Evolutionary conservation across 92 coral and sea anemone species (phyloP).

Genomic region (Phymanthus crucifer): DNA sequence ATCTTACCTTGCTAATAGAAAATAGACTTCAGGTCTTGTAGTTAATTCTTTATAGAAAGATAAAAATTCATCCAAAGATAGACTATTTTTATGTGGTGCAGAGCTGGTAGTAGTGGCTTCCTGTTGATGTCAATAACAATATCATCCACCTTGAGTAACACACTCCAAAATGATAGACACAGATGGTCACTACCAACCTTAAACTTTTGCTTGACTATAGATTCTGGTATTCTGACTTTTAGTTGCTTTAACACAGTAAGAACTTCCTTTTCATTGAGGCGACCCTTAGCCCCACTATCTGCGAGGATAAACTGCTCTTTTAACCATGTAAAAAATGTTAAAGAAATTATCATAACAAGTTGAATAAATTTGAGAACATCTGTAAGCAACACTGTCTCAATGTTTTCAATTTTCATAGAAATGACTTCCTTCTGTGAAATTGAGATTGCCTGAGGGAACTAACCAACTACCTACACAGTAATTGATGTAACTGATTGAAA

Average conservation of each 20-base stretch:
- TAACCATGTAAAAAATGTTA: slow-evolving; percentile 73
- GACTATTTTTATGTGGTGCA: slow-evolving; percentile 84
- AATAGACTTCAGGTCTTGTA: slow-evolving; percentile 96
- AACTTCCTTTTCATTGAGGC: slow-evolving; percentile 86
- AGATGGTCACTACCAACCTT: slow-evolving; percentile 61
- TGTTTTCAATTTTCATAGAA: too few relatives aligned
- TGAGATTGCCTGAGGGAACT: too few relatives aligned
- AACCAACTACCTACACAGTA: too few relatives aligned
- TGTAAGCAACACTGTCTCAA: too few relatives aligned
- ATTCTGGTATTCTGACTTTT: slow-evolving; percentile 80
- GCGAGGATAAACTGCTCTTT: slow-evolving; percentile 93
- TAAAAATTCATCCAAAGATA: slow-evolving; percentile 90
- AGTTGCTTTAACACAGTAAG: slow-evolving; percentile 77
- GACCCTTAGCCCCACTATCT: slow-evolving; percentile 88
- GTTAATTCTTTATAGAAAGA: slow-evolving; percentile 95
- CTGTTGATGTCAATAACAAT: slow-evolving; percentile 33
- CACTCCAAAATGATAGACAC: too few relatives aligned
- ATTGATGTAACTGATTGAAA: too few relatives aligned
- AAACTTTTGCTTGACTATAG: slow-evolving; percentile 80
- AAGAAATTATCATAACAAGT: slow-evolving; percentile 31
- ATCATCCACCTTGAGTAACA: neutral
- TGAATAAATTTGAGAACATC: neutral
- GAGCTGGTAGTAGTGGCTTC: slow-evolving; percentile 87
- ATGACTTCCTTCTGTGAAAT: too few relatives aligned
- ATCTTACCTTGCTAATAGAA: slow-evolving; percentile 90